Percentiles rank a stretch among this genome's conserved stretches.
Conservation (phyloP, 2,113 vertebrate species). For the Bostrychus sinensis region DNA sequence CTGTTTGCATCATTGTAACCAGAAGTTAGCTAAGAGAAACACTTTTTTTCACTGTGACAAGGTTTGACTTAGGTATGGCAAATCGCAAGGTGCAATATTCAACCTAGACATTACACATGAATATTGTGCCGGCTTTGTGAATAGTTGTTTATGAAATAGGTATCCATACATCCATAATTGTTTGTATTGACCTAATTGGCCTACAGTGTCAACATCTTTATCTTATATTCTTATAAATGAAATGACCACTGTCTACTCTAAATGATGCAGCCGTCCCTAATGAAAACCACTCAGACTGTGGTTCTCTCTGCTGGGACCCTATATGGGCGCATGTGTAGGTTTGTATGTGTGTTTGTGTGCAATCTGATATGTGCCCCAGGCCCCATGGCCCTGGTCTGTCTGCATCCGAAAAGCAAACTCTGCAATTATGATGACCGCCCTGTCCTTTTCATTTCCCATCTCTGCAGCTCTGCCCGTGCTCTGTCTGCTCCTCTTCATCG, state of each 20-base stretch:
- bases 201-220: conserved; percentile 9
- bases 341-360: conserved; percentile 55
- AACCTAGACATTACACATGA: not conserved
- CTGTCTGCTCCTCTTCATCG: conserved; percentile 3
- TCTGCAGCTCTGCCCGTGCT: conserved; percentile 40
- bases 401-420: conserved; percentile 79
- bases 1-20: no score
- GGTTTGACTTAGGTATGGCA: no score
- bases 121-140: not conserved
- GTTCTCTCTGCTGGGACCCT: conserved; percentile 17
- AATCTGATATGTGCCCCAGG: conserved; percentile 72
- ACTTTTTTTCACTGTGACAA: no score
- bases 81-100: not conserved
- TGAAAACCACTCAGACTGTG: conserved; percentile 23
- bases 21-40: no score
- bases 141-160: not conserved
- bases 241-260: conserved; percentile 22
- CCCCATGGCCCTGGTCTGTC: conserved; percentile 75
- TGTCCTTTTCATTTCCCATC: conserved; percentile 78
- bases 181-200: not conserved
- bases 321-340: conserved; percentile 19
- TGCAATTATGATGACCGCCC: conserved; percentile 77
- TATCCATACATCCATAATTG: not conserved
- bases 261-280: conserved; percentile 11
- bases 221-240: conserved; percentile 19